These are phyloP conservation scores for Oreochromis grahami DNA, from an alignment of 2,797 vertebrate species.

Conservation along the genomic window DNA sequence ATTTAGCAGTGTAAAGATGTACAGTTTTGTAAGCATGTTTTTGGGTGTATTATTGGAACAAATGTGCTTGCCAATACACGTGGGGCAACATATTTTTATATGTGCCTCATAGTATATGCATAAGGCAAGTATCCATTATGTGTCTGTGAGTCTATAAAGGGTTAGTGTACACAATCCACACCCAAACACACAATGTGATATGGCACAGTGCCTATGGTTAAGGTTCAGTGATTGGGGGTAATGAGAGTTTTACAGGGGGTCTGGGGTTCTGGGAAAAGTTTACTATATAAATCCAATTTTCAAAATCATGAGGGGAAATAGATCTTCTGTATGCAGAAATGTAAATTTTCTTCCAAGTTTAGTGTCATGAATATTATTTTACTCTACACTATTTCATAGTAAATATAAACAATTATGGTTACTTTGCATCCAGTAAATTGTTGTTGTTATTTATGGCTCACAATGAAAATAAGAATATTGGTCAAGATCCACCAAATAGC, in stretches of 20 bases:
- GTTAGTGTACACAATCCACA: conserved; percentile 5
- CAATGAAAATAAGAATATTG: neutral
- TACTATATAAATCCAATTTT: conserved; percentile 5
- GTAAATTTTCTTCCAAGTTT: neutral
- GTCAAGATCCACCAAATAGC: neutral
- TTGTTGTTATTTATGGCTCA: neutral
- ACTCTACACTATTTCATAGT: neutral
- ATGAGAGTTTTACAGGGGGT: conserved; percentile 14
- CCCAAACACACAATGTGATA: neutral
- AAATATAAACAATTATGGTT: neutral
- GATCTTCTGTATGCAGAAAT: neutral
- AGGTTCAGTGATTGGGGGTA: conserved; percentile 22
- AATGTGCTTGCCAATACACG: neutral
- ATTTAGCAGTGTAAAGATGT: neutral
- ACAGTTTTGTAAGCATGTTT: neutral
- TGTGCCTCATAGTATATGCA: neutral
- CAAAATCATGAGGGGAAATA: neutral
- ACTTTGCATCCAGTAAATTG: neutral
- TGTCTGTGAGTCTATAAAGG: neutral
- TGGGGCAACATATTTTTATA: neutral
- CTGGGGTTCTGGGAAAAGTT: conserved; percentile 5
- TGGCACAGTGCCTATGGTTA: neutral
- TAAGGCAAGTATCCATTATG: neutral
- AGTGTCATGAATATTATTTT: neutral
- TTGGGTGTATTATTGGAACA: neutral